A percentile compares a stretch with the other conserved stretches of the same genome.
phyloP scores from a whole-genome alignment of 2,113 vertebrate genomes.

The Serinus canaria region DNA sequence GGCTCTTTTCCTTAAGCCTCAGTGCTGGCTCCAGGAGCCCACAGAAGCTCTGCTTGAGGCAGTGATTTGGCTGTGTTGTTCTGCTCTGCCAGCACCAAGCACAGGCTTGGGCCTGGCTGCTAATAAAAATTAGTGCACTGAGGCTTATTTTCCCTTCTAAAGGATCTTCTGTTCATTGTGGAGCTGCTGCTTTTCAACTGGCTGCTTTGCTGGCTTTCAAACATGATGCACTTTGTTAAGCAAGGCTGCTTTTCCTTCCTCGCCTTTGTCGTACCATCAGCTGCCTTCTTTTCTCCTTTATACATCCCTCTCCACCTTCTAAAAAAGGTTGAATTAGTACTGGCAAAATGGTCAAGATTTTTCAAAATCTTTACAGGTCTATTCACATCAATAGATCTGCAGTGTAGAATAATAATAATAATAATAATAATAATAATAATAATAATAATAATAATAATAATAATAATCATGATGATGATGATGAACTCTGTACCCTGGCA shows the following conservation, averaged over 20 bases:
- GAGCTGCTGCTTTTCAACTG: neutral
- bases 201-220: neutral
- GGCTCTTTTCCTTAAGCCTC: neutral
- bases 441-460: neutral
- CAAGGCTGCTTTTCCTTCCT: neutral
- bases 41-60: neutral
- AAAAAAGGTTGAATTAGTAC: neutral
- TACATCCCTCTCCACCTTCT: neutral
- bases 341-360: neutral
- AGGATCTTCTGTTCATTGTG: neutral
- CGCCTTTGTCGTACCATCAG: fast-evolving
- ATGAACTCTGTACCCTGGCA: neutral
- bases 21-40: neutral
- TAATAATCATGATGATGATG: neutral
- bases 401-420: neutral
- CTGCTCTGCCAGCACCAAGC: neutral
- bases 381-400: neutral
- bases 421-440: neutral
- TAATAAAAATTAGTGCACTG: neutral
- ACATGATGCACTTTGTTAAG: neutral
- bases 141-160: neutral
- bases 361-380: neutral
- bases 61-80: fast-evolving
- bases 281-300: neutral
- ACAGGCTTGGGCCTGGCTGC: neutral